Conservation (phyloP, 2,888 invertebrate species). For the Perdita meconis region DNA sequence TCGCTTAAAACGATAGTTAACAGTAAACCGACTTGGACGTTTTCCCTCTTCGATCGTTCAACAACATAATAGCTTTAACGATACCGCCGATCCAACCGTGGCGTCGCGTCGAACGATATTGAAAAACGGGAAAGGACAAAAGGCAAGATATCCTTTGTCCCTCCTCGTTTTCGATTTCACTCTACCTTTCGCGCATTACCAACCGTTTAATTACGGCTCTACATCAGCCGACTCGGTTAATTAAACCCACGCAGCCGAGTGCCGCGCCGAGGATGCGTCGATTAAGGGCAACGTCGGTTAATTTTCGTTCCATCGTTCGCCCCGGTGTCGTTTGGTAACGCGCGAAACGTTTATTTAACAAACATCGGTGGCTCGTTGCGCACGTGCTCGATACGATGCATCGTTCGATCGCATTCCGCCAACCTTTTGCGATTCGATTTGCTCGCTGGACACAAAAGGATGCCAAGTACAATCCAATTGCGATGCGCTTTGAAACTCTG, state of each 20-base stretch:
- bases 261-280: conserved; percentile 3
- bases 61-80: conserved; percentile 33
- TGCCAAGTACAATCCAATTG: neutral
- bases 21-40: conserved; percentile 26
- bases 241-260: conserved; percentile 7
- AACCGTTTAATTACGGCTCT: conserved; percentile 12
- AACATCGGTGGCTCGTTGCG: neutral
- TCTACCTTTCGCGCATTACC: neutral
- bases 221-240: conserved; percentile 3
- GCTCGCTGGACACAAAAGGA: neutral
- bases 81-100: conserved; percentile 40
- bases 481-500: neutral
- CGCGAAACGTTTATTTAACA: conserved; percentile 12
- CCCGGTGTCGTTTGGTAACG: conserved; percentile 3
- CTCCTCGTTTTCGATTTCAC: neutral
- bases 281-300: conserved; percentile 4
- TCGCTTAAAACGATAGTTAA: conserved; percentile 42
- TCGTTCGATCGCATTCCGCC: conserved; percentile 18
- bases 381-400: conserved; percentile 16
- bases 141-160: too few species aligned
- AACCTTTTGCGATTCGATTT: conserved; percentile 15
- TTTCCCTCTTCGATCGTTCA: conserved; percentile 10
- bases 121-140: conserved; percentile 6
- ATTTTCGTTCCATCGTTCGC: conserved; percentile 14
- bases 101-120: conserved; percentile 1